Conservation (phyloP, 1,140 invertebrate genomes). For the Neotoxoptera formosana region DNA sequence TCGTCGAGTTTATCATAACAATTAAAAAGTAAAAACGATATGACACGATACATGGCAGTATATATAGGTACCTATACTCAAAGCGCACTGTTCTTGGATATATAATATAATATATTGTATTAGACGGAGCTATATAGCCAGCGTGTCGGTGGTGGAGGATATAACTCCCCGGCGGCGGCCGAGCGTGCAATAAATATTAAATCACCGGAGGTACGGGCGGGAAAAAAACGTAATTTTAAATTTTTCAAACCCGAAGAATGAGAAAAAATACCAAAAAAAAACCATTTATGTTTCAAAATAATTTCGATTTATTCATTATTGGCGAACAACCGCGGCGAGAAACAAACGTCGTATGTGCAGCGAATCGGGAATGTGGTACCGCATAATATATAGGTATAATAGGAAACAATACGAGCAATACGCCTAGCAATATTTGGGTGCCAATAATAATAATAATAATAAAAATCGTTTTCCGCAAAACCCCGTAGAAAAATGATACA, state of each 20-base stretch:
- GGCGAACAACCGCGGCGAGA: neutral
- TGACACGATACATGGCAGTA: neutral
- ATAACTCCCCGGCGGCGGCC: neutral
- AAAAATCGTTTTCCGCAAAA: neutral
- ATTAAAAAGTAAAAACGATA: neutral
- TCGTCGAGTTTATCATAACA: neutral
- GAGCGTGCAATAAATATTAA: neutral
- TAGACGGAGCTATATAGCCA: too few relatives aligned
- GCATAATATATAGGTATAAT: too few relatives aligned
- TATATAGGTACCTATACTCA: neutral
- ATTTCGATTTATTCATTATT: neutral
- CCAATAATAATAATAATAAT: neutral
- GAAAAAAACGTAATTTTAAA: neutral
- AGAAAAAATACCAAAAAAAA: neutral
- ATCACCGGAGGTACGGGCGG: neutral
- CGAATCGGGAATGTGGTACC: neutral
- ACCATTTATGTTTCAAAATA: neutral
- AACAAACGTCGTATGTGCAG: neutral
- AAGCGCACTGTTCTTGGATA: neutral
- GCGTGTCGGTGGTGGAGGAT: neutral
- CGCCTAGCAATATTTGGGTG: too few relatives aligned
- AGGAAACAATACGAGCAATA: accelerated
- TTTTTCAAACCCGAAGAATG: neutral
- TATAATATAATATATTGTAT: neutral
- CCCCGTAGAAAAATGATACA: neutral